These are phyloP conservation scores for Noctua janthe DNA, from an alignment of 2,888 invertebrate genomes.

Conservation along the genomic window DNA sequence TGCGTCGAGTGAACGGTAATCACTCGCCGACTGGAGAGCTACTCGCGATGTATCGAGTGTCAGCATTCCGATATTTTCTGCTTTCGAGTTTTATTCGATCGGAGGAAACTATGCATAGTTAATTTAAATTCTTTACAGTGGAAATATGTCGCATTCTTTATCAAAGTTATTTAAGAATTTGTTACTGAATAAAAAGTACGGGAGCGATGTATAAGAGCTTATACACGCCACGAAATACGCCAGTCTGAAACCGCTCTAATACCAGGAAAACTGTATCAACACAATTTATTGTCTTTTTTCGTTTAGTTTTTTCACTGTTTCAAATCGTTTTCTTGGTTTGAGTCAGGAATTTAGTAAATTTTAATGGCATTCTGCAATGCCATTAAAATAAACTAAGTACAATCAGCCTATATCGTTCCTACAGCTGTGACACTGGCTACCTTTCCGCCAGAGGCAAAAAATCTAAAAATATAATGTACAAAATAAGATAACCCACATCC, in stretches of 20 bases:
- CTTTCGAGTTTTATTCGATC: conserved; percentile 46
- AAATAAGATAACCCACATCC: background rate
- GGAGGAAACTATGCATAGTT: background rate
- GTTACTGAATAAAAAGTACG: background rate
- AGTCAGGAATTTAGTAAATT: background rate
- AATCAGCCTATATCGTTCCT: background rate
- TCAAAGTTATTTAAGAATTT: background rate
- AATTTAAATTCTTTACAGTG: background rate
- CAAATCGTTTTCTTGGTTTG: background rate
- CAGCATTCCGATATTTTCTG: conserved; percentile 54
- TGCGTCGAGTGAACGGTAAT: conserved; percentile 71
- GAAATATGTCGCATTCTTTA: background rate
- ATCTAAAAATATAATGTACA: background rate
- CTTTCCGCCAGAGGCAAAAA: background rate
- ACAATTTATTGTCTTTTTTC: background rate
- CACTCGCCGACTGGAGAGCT: conserved; percentile 63
- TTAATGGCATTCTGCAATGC: too few species aligned
- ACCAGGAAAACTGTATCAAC: background rate
- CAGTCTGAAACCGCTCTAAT: background rate
- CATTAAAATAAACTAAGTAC: background rate
- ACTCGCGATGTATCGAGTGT: conserved; percentile 63
- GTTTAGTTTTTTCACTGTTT: background rate
- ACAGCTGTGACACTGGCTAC: background rate
- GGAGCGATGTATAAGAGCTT: background rate
- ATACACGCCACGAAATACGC: background rate